Evolutionary conservation across 2,888 invertebrate species (phyloP).

Genomic region (Leucophenga maculata): DNA sequence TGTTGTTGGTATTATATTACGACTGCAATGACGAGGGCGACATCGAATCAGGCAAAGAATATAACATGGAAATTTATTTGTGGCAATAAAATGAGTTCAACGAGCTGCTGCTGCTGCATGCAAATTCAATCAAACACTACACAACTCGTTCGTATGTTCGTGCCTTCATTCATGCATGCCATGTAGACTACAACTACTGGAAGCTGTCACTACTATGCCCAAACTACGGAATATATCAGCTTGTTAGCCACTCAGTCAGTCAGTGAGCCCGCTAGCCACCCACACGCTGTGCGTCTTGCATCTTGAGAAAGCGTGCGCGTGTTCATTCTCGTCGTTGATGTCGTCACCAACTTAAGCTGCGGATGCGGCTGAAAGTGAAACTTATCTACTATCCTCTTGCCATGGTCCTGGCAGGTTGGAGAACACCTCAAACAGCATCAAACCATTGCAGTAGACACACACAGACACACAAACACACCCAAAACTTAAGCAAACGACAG

Average conservation of each 20-base stretch:
- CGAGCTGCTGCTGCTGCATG: neutral
- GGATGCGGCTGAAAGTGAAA: neutral
- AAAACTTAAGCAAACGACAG: neutral
- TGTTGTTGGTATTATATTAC: neutral
- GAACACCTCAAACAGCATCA: no score
- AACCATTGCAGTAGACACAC: no score
- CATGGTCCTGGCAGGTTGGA: no score
- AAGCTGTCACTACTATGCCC: neutral
- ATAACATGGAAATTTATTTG: slow-evolving; percentile 36
- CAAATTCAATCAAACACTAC: neutral
- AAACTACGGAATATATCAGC: no score
- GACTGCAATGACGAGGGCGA: neutral
- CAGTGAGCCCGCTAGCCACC: neutral
- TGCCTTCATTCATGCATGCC: neutral
- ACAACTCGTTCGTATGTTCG: no score
- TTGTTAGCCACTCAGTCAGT: no score
- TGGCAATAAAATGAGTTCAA: slow-evolving; percentile 27
- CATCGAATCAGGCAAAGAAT: neutral
- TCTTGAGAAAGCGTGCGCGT: slow-evolving; percentile 3
- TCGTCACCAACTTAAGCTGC: neutral
- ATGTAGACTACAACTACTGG: neutral
- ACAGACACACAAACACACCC: no score
- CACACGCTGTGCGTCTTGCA: neutral
- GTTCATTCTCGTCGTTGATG: no score
- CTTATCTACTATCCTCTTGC: neutral